A percentile compares a stretch with the other conserved stretches of the same genome.
phyloP scores from a whole-genome alignment of 2,113 vertebrate genomes.

The Pachycephala philippinensis region DNA sequence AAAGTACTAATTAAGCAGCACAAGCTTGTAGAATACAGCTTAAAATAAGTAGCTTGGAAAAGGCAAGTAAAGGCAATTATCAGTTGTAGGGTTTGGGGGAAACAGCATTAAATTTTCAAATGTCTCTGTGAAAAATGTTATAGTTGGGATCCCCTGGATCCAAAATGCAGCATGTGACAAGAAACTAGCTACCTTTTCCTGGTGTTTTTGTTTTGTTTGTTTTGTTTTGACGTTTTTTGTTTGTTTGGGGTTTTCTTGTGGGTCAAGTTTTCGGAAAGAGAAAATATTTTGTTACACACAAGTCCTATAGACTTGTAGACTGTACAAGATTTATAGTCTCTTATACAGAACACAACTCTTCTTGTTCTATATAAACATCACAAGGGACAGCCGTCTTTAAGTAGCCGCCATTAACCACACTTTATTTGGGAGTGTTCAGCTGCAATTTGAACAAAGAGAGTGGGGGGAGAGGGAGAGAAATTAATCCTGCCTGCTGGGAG shows the following conservation, averaged over 20 bases:
- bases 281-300: background rate
- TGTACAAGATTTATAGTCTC: background rate
- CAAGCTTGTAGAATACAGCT: background rate
- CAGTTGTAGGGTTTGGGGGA: background rate
- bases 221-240: background rate
- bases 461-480: background rate
- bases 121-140: background rate
- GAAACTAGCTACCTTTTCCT: background rate
- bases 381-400: background rate
- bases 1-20: background rate
- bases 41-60: background rate
- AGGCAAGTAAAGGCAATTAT: background rate
- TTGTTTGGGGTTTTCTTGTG: background rate
- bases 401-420: background rate
- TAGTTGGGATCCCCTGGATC: background rate
- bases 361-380: background rate
- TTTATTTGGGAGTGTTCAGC: background rate
- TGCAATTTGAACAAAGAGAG: background rate
- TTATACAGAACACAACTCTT: background rate
- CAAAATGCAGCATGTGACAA: background rate
- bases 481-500: background rate
- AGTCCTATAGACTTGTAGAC: background rate
- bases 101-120: background rate
- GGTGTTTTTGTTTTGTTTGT: background rate
- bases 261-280: background rate